A percentile compares a stretch with the other conserved stretches of the same genome.
phyloP scores from a whole-genome alignment of 2,888 invertebrate species.

The Caenorhabditis zanzibari region DNA sequence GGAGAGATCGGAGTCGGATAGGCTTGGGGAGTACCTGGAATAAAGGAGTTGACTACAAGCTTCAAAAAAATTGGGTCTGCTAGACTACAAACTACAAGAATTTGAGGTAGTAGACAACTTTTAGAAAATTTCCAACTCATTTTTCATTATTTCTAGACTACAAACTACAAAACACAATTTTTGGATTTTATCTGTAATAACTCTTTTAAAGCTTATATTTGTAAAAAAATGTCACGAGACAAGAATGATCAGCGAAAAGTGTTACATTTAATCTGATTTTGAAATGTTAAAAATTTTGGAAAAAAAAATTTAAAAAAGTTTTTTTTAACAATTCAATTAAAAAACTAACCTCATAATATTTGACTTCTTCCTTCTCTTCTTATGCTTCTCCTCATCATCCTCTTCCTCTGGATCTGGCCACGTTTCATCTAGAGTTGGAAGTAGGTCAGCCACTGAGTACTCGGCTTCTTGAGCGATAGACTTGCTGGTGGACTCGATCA shows the following conservation, averaged over 20 bases:
- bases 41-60: conserved; percentile 1
- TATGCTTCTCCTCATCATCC: conserved; percentile 12
- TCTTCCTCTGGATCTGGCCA: conserved; percentile 73
- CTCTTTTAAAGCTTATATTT: too few species aligned
- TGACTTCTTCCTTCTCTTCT: conserved; percentile 37
- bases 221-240: too few species aligned
- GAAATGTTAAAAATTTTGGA: too few species aligned
- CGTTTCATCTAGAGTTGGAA: conserved; percentile 61
- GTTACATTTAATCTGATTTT: too few species aligned
- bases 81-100: background rate
- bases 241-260: too few species aligned
- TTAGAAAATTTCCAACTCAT: too few species aligned
- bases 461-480: conserved; percentile 66
- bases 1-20: conserved; percentile 48
- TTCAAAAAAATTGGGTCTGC: too few species aligned
- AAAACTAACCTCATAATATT: conserved; percentile 41
- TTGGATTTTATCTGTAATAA: too few species aligned
- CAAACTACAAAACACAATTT: conserved; percentile 4
- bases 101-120: background rate
- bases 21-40: conserved; percentile 64
- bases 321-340: too few species aligned
- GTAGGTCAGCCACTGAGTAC: conserved; percentile 61
- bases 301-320: background rate
- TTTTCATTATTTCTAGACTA: background rate
- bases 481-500: conserved; percentile 69